Evolutionary conservation across 2,113 vertebrate genomes (phyloP), one percentile per base, ranked within the genome.

Genomic region (Probosciger aterrimus): DNA sequence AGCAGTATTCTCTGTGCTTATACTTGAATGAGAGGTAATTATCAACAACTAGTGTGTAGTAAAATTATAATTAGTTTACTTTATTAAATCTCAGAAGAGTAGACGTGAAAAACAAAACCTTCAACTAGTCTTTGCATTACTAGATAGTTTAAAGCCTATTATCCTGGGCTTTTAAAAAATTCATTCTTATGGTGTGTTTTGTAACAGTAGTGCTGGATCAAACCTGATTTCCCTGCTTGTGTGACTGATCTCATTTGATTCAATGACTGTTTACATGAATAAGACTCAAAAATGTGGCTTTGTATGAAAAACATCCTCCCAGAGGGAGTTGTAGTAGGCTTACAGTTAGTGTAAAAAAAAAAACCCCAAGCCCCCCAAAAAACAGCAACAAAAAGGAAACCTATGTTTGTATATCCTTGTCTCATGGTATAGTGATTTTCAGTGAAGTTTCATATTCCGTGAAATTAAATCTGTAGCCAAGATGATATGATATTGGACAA

Each of bases 381-480:
- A 57, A 52, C 35, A 37, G 19, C 9, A 33, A 37, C n/a, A 63
- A 41, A n/a, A 59, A 64, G 12, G 10, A 80, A 83, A n/a, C 14
- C 1, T 27, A 46, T 24, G 6, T 81, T 83, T 95, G 18, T 76
- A 19, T 82, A 78, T 90, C 74, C 35, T 65, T 88, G 11, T 78
- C 57, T 64, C 14, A 2, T 37, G 65, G 24, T 93, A 62, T 82
- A 87, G 12, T 43, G 80, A 77, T 90, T 88, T 90, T 83, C 71
- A 84, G 71, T 88, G 82, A 86, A 92, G 80, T 83, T 84, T 95
- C 76, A 44, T 55, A 46, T 94, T 94, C 81, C 15, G 4, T 95
- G 95, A 97, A 97, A 97, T 93, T 64, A 94, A 95, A 95, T 92
- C 94, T 95, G 62, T 83, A 59, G 47, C 74, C 70, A 82, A 94